phyloP scores from a whole-genome alignment of 1,140 invertebrate genomes.

The Belonocnema kinseyi region DNA sequence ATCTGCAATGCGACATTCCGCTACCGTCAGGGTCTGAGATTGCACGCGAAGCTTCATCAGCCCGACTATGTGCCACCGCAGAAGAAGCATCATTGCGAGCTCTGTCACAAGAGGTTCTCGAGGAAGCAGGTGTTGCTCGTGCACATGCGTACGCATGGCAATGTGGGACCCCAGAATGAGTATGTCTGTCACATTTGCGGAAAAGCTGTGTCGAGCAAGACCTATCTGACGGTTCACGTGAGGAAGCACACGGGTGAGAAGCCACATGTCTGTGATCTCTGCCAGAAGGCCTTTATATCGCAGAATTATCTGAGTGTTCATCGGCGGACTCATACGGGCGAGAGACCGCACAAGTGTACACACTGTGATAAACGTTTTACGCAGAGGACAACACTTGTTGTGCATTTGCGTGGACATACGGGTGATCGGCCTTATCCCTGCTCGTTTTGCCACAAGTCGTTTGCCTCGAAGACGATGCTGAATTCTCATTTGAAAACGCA shows the following conservation, averaged over 20 bases:
- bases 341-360: conserved; percentile 80
- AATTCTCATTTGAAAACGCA: conserved; percentile 73
- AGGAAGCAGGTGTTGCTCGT: conserved; percentile 72
- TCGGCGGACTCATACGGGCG: conserved; percentile 82
- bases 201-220: conserved; percentile 81
- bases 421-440: conserved; percentile 80
- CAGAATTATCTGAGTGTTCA: conserved; percentile 85
- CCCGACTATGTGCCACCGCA: conserved; percentile 74
- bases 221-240: conserved; percentile 89
- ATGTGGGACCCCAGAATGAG: conserved; percentile 66
- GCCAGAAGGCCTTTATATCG: conserved; percentile 83
- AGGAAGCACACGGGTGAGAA: conserved; percentile 82
- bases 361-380: conserved; percentile 86
- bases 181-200: conserved; percentile 85
- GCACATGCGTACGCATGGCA: conserved; percentile 71
- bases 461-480: conserved; percentile 73
- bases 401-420: conserved; percentile 77
- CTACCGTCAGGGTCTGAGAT: conserved; percentile 72
- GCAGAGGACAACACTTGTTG: conserved; percentile 78
- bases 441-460: conserved; percentile 76
- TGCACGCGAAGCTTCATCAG: conserved; percentile 76
- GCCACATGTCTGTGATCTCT: conserved; percentile 75
- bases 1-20: conserved; percentile 74
- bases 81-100: conserved; percentile 71
- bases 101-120: conserved; percentile 73